A percentile compares a stretch with the other conserved stretches of the same genome.
These are phyloP conservation scores for Characodon lateralis DNA, from an alignment of 2,797 vertebrate genomes.

Conservation along the genomic window DNA sequence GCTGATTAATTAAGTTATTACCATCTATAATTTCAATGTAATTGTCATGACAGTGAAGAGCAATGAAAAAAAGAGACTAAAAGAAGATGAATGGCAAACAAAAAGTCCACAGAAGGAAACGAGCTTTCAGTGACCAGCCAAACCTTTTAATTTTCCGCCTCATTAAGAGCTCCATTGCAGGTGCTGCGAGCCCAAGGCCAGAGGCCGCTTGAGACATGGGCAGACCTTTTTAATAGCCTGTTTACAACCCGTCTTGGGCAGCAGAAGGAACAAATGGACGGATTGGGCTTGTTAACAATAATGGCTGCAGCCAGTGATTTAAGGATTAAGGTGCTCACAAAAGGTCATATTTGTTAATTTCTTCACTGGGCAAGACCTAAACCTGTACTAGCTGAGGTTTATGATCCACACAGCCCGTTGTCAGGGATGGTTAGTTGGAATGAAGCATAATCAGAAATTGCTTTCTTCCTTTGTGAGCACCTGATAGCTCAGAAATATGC, in stretches of 20 bases:
- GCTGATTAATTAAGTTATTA: constrained; percentile 36
- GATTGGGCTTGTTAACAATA: constrained; percentile 76
- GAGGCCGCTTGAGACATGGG: constrained; percentile 68
- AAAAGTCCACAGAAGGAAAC: constrained; percentile 65
- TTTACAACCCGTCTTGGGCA: constrained; percentile 71
- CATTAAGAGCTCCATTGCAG: constrained; percentile 77
- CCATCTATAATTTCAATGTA: constrained; percentile 49
- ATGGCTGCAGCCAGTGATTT: constrained; percentile 72
- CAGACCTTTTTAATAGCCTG: constrained; percentile 77
- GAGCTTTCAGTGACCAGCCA: constrained; percentile 68
- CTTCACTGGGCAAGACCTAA: constrained; percentile 61
- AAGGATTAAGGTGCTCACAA: constrained; percentile 73
- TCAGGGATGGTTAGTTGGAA: constrained; percentile 69
- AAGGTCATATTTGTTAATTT: constrained; percentile 74
- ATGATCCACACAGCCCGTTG: constrained; percentile 68
- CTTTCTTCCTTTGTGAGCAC: constrained; percentile 57
- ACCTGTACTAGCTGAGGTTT: constrained; percentile 64
- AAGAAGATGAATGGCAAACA: constrained; percentile 54
- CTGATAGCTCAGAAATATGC: constrained; percentile 61
- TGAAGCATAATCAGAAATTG: constrained; percentile 69
- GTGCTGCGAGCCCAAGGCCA: constrained; percentile 71
- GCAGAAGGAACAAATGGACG: constrained; percentile 68
- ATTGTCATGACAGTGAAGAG: constrained; percentile 32
- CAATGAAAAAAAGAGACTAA: constrained; percentile 15
- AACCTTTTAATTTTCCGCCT: constrained; percentile 82